Evolutionary conservation across 2,888 invertebrate genomes (phyloP), one percentile per base, ranked within the genome.

Genomic region (Prosopocoilus inquinatus): DNA sequence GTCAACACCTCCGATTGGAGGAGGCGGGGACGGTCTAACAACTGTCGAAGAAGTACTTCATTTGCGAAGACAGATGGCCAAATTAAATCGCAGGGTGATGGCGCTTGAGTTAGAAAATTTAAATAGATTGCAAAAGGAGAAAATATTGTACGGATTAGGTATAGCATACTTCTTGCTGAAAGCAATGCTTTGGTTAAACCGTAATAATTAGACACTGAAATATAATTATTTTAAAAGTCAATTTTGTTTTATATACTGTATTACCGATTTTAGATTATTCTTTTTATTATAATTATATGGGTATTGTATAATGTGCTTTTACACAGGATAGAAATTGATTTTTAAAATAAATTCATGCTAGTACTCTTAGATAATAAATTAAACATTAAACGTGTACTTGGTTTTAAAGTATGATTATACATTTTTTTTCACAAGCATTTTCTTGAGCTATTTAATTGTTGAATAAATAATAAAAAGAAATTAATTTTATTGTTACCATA

Each of bases 91-190:
- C 46, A 86, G 95, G 13, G 88, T 96, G 7, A 87, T 93, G 80
- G 85, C 89, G 4, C 84, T 96, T 60, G 95, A 96, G 78, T 83
- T 93, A 59, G 94, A 94, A 68, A 88, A 90, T 72, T 80, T 89
- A 65, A 89, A 90, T 70, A 82, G 93, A 56, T 86, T 91, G 68
- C 92, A 94, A 72, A 86, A 91, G 64, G 95, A 96, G 71, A 89
- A 94, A 72, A 84, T 94, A 67, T 81, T 93, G 45, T 92, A 91
- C 72, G 90, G 91, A 56, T 78, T 92, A 66, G 90, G 94, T 28
- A 82, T 94, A 67, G 89, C 92, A 32, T 95, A 94, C 76, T 84
- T 94, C 75, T 79, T 94, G 64, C 81, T 94, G 65, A 94, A 94
- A 81, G 84, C 91, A 49, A 85, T 94, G 64, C 82, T 90, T 67